phyloP scores from a whole-genome alignment of 1,140 invertebrate genomes.

The Acromyrmex heyeri region DNA sequence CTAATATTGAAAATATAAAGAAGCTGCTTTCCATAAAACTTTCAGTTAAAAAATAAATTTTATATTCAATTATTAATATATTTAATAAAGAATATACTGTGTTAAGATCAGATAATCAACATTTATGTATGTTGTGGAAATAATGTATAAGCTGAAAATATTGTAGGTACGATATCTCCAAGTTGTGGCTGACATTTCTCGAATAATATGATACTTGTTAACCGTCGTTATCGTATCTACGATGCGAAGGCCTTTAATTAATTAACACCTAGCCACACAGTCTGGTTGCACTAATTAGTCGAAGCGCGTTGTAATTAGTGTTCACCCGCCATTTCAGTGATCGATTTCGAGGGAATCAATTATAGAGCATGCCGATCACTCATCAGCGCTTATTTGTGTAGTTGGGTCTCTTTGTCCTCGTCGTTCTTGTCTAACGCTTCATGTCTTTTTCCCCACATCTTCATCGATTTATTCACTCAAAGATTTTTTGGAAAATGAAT shows the following conservation, averaged over 20 bases:
- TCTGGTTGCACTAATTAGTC: conserved; percentile 84
- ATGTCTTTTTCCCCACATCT: not conserved
- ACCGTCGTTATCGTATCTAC: conserved; percentile 12
- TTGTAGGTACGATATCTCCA: not conserved
- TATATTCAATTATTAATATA: not conserved
- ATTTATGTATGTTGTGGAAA: not conserved
- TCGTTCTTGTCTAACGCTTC: conserved; percentile 1
- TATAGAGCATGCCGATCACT: conserved; percentile 79
- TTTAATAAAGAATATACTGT: not conserved
- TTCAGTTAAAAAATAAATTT: not conserved
- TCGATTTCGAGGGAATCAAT: conserved; percentile 81
- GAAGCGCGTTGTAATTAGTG: conserved; percentile 84
- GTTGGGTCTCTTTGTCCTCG: conserved; percentile 11
- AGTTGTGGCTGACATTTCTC: conserved; percentile 41
- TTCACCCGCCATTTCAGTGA: conserved; percentile 82
- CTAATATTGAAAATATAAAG: not conserved
- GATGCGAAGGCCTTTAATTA: conserved; percentile 85
- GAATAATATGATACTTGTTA: conserved; percentile 58
- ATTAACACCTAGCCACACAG: conserved; percentile 83
- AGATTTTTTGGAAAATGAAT: not conserved
- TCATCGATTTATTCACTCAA: not conserved
- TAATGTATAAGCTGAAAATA: conserved; percentile 29
- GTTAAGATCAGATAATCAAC: not conserved
- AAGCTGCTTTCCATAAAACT: not conserved
- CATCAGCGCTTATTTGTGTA: conserved; percentile 56